A percentile compares a stretch with the other conserved stretches of the same genome.
Conservation (phyloP, 2,888 invertebrate species). For the Chaitophorus viminalis region DNA sequence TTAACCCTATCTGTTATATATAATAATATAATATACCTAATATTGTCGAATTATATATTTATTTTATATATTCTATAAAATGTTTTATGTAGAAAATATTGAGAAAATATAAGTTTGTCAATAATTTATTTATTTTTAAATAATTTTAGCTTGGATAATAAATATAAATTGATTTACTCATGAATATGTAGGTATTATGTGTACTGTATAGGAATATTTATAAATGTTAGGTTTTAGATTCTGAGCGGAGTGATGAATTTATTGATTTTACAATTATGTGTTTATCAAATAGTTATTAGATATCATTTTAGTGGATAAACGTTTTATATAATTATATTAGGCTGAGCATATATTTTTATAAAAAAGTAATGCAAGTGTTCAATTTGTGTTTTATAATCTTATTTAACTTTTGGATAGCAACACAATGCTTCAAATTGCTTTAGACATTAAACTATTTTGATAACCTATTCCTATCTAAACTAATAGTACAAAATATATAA, state of each 20-base stretch:
- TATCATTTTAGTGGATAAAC: background rate
- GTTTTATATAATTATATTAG: background rate
- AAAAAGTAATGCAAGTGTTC: background rate
- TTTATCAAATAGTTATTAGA: background rate
- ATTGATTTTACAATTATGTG: background rate
- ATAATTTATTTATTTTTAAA: background rate
- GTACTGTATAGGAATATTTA: background rate
- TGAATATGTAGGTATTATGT: background rate
- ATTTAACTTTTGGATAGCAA: background rate
- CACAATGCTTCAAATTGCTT: background rate
- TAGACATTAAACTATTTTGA: constrained; percentile 10
- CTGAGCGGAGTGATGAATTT: too few species aligned
- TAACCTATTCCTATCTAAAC: background rate
- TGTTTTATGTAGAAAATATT: background rate
- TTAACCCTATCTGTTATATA: background rate
- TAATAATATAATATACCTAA: too few species aligned
- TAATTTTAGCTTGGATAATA: background rate
- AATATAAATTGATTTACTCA: background rate
- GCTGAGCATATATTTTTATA: background rate
- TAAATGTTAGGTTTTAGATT: too few species aligned
- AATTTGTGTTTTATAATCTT: background rate
- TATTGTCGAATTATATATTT: background rate
- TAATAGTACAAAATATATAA: background rate
- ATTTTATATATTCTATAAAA: background rate
- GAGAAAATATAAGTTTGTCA: background rate